phyloP scores from a whole-genome alignment of 2,113 vertebrate genomes.

The Onychorhynchus coronatus region DNA sequence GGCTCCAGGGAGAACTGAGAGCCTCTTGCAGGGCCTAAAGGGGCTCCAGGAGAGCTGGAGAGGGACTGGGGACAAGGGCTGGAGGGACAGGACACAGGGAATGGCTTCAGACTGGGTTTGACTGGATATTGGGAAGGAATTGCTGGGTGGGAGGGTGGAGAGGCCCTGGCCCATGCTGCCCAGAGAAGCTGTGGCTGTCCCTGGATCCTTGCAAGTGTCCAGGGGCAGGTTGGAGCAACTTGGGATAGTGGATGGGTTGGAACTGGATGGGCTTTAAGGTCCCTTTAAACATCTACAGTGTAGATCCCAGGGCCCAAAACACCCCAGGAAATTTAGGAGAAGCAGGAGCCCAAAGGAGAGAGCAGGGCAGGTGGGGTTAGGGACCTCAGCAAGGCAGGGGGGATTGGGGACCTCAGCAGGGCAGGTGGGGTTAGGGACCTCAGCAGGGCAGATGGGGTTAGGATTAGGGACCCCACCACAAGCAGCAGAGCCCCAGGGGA shows the following conservation, averaged over 20 bases:
- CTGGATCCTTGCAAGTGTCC: not conserved
- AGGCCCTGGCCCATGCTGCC: fast-evolving
- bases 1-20: not conserved
- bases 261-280: no score
- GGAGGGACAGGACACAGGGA: not conserved
- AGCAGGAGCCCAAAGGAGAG: not conserved
- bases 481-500: not conserved
- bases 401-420: not conserved
- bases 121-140: not conserved
- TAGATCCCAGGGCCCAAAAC: not conserved
- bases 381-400: not conserved
- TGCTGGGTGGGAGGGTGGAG: not conserved
- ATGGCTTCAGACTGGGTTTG: no score
- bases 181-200: not conserved
- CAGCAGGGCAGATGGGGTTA: not conserved
- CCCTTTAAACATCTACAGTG: fast-evolving
- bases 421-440: not conserved
- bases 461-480: not conserved
- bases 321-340: not conserved
- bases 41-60: not conserved
- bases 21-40: fast-evolving
- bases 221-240: fast-evolving
- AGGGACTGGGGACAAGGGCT: not conserved
- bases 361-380: not conserved
- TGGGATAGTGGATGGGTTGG: not conserved